Base-by-base conservation (phyloP, 2,888 invertebrate genomes). In the Drosophila testacea region DNA sequence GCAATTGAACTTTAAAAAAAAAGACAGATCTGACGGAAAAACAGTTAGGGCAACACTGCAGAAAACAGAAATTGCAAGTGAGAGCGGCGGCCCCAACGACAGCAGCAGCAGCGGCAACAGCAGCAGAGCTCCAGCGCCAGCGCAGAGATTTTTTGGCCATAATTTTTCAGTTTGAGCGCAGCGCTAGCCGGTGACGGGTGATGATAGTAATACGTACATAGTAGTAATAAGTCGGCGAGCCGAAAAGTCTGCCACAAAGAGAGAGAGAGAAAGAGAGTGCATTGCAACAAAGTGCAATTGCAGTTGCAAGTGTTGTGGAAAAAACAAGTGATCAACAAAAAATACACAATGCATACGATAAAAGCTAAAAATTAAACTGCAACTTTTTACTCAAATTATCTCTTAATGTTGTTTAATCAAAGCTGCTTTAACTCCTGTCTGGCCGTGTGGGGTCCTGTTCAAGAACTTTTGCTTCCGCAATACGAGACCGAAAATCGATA, bases 401-500 rank as follows among this genome's bases (percentile, higher is more conserved):
- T n/a, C 16, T 9, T 70, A 11, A 6, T 44, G 36, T 42, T 51
- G 7, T 63, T 39, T n/a, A 36, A 55, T 69, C 62, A 62, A 44
- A 52, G 38, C 64, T 67, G 48, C 42, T 54, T 57, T 48, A 54
- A 63, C 44, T 64, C 16, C 57, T 70, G 75, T 77, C 79, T 79
- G 67, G 79, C 38, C 56, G 62, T 74, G 66, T 74, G 66, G 70
- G 56, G 63, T 80, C 74, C 77, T 80, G 73, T 73, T 81, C 64
- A 77, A 79, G 77, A 77, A 77, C 65, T 79, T 78, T 88, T 78
- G 87, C 83, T 88, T 86, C 89, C 83, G 89, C 87, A 86, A 75
- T 80, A 81, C 70, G 71, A 73, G 69, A 69, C 75, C 73, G 65
- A 91, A 91, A 91, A 91, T 91, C 91, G 77, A 91, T 91, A 91